Percentiles rank a stretch among this genome's conserved stretches.
Conservation (phyloP, 2,888 invertebrate species). For the Odontothrips loti region DNA sequence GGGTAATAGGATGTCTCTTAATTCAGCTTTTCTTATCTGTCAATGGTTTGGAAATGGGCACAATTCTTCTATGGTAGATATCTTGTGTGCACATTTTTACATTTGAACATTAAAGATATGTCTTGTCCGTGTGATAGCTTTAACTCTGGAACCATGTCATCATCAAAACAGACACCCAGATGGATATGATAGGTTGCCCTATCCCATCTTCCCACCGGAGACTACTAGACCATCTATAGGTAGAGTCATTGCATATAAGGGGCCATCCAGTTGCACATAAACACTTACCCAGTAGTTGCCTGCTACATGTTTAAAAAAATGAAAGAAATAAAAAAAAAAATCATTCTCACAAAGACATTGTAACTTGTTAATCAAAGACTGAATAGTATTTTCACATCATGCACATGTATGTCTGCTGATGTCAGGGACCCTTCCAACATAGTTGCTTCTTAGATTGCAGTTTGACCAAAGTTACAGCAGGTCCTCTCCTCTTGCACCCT, state of each 20-base stretch:
- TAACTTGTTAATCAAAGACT: too few species aligned
- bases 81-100: background rate
- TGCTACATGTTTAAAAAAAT: background rate
- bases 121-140: conserved; percentile 1
- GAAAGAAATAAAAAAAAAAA: too few species aligned
- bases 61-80: background rate
- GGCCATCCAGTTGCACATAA: background rate
- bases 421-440: background rate
- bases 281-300: background rate
- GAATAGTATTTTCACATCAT: too few species aligned
- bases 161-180: conserved; percentile 1
- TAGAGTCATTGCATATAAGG: background rate
- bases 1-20: background rate
- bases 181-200: conserved; percentile 4
- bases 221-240: background rate
- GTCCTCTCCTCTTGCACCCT: background rate
- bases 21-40: too few species aligned
- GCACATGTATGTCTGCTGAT: too few species aligned
- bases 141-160: conserved; percentile 6
- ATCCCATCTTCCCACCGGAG: conserved; percentile 13
- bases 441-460: background rate
- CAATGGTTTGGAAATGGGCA: too few species aligned
- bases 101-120: background rate
- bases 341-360: too few species aligned
- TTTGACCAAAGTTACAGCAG: background rate